These are phyloP conservation scores for Cryptops parisi DNA, from an alignment of 2,888 invertebrate species.

Conservation along the genomic window DNA sequence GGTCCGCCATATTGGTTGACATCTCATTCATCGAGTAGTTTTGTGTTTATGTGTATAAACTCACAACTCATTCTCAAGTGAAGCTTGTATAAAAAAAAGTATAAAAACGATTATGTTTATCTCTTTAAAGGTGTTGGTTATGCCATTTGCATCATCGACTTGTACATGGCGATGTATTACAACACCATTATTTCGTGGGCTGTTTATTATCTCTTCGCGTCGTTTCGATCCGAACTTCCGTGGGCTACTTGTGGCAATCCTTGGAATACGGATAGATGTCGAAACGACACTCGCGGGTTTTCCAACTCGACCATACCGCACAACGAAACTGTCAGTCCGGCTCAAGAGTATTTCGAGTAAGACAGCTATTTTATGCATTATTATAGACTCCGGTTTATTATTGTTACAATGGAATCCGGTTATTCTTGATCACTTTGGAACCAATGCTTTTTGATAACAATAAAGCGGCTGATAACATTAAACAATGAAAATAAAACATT, in stretches of 20 bases:
- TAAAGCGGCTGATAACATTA: too few species aligned
- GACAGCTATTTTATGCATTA: too few species aligned
- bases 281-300: conserved; percentile 37
- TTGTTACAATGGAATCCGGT: too few species aligned
- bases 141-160: conserved; percentile 87
- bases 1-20: too few species aligned
- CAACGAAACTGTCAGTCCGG: conserved; percentile 47
- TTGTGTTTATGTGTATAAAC: too few species aligned
- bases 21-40: too few species aligned
- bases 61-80: too few species aligned
- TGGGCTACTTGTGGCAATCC: conserved; percentile 75
- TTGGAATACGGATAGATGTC: conserved; percentile 71
- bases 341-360: conserved; percentile 80
- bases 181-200: conserved; percentile 96
- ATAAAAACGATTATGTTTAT: neutral
- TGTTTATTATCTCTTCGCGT: conserved; percentile 73
- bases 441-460: too few species aligned
- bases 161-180: conserved; percentile 91
- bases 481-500: too few species aligned
- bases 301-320: neutral
- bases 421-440: too few species aligned
- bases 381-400: too few species aligned
- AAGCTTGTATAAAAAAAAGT: too few species aligned
- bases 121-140: conserved; percentile 68
- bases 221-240: conserved; percentile 58